Evolutionary conservation across 2,113 vertebrate genomes (phyloP), one percentile per base, ranked within the genome.

Genomic region (Deroptyus accipitrinus): DNA sequence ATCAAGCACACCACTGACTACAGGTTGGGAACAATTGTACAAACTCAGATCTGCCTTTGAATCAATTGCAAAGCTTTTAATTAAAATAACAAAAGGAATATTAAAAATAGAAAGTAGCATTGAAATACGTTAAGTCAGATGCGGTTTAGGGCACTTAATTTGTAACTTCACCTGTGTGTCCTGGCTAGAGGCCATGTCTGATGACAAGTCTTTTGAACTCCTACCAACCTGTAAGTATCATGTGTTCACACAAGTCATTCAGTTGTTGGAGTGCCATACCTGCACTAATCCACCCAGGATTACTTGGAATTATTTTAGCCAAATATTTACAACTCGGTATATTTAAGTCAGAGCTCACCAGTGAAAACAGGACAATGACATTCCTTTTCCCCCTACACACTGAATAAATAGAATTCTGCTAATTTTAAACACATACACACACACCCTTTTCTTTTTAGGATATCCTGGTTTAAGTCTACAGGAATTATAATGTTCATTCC

Each of bases 271-370:
- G 70, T 72, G 85, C 86, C 74, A 55, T 91, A 94, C 77, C 78
- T 95, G 83, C 51, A 37, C 61, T 96, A 94, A 94, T 81, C 88
- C 66, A 75, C 37, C 44, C 57, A 46, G 81, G 84, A 92, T 92
- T 92, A 87, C 55, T 82, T 82, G 48, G 62, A 82, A 72, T 94
- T 91, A 89, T 94, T 92, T 92, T 95, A 95, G 93, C 69, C 78
- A 95, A 94, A 92, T 94, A 94, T 95, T 92, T 97, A 91, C 92
- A 73, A 86, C 80, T 95, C 28, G 11, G 83, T 94, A 37, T 92
- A 88, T 93, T 83, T 94, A 86, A 91, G 49, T 76, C 83, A 70
- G 83, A 74, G 64, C 92, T 95, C 28, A 84, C 17, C 55, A 81
- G 69, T 78, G 83, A 76, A 84, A 89, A 91, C 0, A 6, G 55